Evolutionary conservation across 2,888 invertebrate genomes (phyloP).

Genomic region (Pseudanteris insignis): DNA sequence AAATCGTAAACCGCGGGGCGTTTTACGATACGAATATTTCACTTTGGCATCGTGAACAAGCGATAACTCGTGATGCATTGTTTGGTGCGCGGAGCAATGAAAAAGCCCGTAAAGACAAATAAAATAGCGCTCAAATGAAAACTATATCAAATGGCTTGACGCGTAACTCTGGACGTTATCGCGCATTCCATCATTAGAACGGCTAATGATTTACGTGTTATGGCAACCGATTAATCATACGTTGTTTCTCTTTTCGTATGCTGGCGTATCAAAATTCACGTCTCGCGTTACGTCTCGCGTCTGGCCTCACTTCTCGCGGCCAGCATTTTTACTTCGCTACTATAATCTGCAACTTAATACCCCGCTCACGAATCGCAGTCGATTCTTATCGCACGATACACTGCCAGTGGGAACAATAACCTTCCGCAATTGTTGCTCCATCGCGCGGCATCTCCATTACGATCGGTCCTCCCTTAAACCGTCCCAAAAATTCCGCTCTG

Average conservation of each 20-base stretch:
- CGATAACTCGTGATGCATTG: conserved; percentile 26
- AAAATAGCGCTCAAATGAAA: conserved; percentile 25
- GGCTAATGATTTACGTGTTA: conserved; percentile 35
- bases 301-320: conserved; percentile 43
- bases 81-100: conserved; percentile 13
- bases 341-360: conserved; percentile 46
- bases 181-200: conserved; percentile 26
- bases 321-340: conserved; percentile 36
- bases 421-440: conserved; percentile 40
- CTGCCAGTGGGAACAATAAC: conserved; percentile 46
- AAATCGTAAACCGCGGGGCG: conserved; percentile 2
- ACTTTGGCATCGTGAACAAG: conserved; percentile 15
- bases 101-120: conserved; percentile 24
- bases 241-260: conserved; percentile 17
- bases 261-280: conserved; percentile 41
- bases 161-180: conserved; percentile 29
- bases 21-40: conserved; percentile 13
- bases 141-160: conserved; percentile 33
- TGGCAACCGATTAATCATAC: conserved; percentile 36
- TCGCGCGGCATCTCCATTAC: conserved; percentile 22
- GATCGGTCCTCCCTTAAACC: conserved; percentile 17
- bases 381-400: conserved; percentile 46
- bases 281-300: conserved; percentile 38
- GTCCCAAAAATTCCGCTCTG: conserved; percentile 7
- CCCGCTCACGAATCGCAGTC: conserved; percentile 44